These are phyloP conservation scores for Chrosomus eos DNA, from an alignment of 2,797 vertebrate genomes.

Conservation along the genomic window DNA sequence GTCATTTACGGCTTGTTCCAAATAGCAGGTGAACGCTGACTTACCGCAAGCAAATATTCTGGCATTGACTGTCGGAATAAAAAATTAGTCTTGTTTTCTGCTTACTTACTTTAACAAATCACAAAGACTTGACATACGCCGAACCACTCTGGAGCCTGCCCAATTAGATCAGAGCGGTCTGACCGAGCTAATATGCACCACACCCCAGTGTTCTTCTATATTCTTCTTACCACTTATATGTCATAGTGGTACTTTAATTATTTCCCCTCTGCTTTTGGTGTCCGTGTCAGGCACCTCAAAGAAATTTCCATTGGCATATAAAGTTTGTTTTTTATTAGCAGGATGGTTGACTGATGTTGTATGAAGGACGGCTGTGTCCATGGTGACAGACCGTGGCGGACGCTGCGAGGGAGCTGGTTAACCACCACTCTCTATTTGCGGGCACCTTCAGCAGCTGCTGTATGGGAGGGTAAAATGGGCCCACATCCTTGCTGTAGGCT, in stretches of 20 bases:
- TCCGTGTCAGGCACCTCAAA: slow-evolving; percentile 74
- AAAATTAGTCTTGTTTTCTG: slow-evolving; percentile 68
- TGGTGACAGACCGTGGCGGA: slow-evolving; percentile 70
- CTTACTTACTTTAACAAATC: slow-evolving; percentile 67
- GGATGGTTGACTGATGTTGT: slow-evolving; percentile 71
- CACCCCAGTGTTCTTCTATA: slow-evolving; percentile 59
- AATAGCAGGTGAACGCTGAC: slow-evolving; percentile 40
- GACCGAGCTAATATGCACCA: slow-evolving; percentile 60
- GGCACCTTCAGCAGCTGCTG: slow-evolving; percentile 61
- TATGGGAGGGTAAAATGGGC: slow-evolving; percentile 61
- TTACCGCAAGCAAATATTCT: slow-evolving; percentile 38
- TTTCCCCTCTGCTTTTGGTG: slow-evolving; percentile 68
- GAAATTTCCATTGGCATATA: slow-evolving; percentile 79
- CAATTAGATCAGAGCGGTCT: slow-evolving; percentile 52
- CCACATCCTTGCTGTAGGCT: slow-evolving; percentile 57
- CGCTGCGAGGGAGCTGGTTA: slow-evolving; percentile 67
- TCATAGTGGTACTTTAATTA: slow-evolving; percentile 71
- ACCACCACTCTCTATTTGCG: slow-evolving; percentile 59
- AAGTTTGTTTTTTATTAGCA: slow-evolving; percentile 69
- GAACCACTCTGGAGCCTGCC: slow-evolving; percentile 50
- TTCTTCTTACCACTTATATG: slow-evolving; percentile 64
- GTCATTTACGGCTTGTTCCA: slow-evolving; percentile 13
- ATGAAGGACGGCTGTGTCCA: slow-evolving; percentile 64
- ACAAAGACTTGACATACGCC: not conserved
- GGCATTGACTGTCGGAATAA: slow-evolving; percentile 43